phyloP scores from a whole-genome alignment of 2,797 vertebrate genomes.

The Picus viridis region DNA sequence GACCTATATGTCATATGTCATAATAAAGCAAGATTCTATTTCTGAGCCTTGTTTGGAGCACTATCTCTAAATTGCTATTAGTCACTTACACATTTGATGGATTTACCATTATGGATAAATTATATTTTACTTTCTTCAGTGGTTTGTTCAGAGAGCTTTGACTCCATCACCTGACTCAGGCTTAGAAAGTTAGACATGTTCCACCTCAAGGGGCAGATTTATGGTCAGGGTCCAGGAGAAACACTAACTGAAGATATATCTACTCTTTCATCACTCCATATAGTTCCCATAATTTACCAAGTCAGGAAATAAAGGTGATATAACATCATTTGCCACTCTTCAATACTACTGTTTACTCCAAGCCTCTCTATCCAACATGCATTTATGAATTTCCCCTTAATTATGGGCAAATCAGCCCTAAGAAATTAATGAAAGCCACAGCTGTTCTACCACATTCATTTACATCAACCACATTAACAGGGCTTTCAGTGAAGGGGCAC shows the following conservation, averaged over 20 bases:
- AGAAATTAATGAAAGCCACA: neutral
- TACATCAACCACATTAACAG: neutral
- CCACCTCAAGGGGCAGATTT: neutral
- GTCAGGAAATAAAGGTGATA: neutral
- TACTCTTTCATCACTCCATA: neutral
- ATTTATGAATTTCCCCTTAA: neutral
- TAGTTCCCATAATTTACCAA: neutral
- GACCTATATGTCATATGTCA: neutral
- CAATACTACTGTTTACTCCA: neutral
- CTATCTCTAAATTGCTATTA: neutral
- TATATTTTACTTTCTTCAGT: neutral
- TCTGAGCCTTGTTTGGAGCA: neutral
- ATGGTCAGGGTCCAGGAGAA: neutral
- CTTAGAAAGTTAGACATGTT: neutral
- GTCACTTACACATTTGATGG: neutral
- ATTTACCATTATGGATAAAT: neutral
- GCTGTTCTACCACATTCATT: neutral
- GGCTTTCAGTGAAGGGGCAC: neutral
- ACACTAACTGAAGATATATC: neutral
- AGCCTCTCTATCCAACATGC: neutral
- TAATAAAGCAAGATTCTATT: neutral
- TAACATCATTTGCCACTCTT: neutral
- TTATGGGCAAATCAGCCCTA: neutral
- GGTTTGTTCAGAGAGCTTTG: neutral
- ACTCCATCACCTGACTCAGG: neutral